Evolutionary conservation across 2,113 vertebrate genomes (phyloP), one percentile per base, ranked within the genome.

Genomic region (Notechis scutatus): DNA sequence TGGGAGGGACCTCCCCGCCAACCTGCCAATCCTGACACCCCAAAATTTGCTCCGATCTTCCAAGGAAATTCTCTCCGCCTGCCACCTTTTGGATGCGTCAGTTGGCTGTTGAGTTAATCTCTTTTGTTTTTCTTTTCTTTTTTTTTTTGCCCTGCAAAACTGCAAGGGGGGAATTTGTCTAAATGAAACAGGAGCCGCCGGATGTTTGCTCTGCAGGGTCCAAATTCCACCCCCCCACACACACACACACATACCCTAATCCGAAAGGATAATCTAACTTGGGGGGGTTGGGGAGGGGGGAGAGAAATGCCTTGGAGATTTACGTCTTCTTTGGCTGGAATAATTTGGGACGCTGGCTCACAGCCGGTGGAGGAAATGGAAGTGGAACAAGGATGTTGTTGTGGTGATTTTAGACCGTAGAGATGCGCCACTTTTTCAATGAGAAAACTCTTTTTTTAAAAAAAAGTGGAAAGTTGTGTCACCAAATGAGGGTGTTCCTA

Each of bases 11-110:
- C 45, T 93, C 74, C 39, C 42, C 1, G 14, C 20, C 4, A 90
- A 86, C 88, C 55, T 90, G 74, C 92, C 55, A 85, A 93, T 90
- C 88, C 3, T 2, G 20, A 20, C 74, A 81, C 18, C 74, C 34
- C 74, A 6, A 39, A 9, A 81, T 81, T 42, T 39, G 15, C 34
- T 42, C 7, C 21, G 7, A 20, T 81, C 74, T 42, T 21, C 34
- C 6, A 8, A 20, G 18, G 34, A 20, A 39, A 21, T 0, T 0
- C 15, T 0, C 15, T 39, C 34, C 69, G 2, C 21, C 88, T 50
- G 39, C 74, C 74, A 8, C 2, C 20, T 86, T 26, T 21, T 54
- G 15, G 26, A 10, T 29, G 14, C 23, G 69, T 0, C 10, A 18
- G 8, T 42, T 74, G 52, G 1, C 29, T 4, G 15, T 69, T 47